Evolutionary conservation across 2,888 invertebrate species (phyloP), one percentile per base, ranked within the genome.

Genomic region (Kuschelorhynchus macadamiae): DNA sequence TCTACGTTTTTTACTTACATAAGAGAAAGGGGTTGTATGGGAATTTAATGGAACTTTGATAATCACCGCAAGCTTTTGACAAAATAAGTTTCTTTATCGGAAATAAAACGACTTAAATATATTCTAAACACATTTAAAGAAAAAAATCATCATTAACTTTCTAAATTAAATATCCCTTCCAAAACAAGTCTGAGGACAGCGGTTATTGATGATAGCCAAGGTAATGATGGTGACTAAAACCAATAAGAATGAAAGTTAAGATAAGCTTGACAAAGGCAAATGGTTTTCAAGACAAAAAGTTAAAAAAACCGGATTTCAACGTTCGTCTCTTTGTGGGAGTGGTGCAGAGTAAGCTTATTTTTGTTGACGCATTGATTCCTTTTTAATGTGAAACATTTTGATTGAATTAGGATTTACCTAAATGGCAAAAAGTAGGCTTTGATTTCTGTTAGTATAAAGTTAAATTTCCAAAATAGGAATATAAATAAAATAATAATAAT

Each of bases 221-320:
- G 67, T 62, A 67, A 67, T 53, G 69, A 59, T 47, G 69, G 65
- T 55, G 60, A 67, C 60, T 55, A 64, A 64, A 61, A 49, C 65
- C 69, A 69, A 69, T 65, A 69, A 69, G 65, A 65, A 69, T 59
- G 65, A 66, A 69, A 65, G 56, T 61, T 59, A 66, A 66, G 70
- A 70, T 70, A 70, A 70, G 66, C 55, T 44, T 70, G 70, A 70
- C 70, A 70, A 66, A 70, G 66, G 60, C 66, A 70, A 70, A 70
- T 70, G 70, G 70, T 66, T 60, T 56, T 62, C 52, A 42, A 67
- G 67, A 61, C 60, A 67, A 60, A 61, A 60, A 52, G 44, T 32
- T 21, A 32, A 50, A 62, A 57, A 67, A 67, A 56, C 67, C 60
- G 59, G 60, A 60, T 66, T 66, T 55, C 12, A 53, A 39, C 17